Evolutionary conservation across 2,113 vertebrate genomes (phyloP).

Genomic region (Neopipo cinnamomea): DNA sequence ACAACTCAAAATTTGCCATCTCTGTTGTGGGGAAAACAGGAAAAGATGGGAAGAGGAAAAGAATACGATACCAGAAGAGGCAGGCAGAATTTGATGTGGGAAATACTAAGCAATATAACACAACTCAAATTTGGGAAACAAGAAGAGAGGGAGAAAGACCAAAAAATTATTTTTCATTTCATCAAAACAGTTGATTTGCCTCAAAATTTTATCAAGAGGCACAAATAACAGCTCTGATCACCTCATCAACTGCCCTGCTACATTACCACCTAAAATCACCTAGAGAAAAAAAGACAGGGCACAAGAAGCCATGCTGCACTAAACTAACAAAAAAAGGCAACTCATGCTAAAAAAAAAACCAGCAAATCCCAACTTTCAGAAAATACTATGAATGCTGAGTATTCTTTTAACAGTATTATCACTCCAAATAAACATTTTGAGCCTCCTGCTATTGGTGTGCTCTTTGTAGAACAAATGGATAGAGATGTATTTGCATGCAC

Average conservation of each 20-base stretch:
- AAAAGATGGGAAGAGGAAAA: neutral
- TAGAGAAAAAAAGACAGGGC: neutral
- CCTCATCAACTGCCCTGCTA: neutral
- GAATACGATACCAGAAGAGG: neutral
- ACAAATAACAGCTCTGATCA: neutral
- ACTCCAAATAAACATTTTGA: neutral
- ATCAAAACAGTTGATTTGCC: neutral
- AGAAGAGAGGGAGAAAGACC: neutral
- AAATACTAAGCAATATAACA: neutral
- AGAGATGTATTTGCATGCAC: neutral
- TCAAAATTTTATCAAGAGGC: neutral
- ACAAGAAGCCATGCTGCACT: neutral
- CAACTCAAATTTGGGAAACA: neutral
- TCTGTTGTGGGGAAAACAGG: neutral
- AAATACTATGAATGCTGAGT: neutral
- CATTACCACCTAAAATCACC: neutral
- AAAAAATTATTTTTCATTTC: neutral
- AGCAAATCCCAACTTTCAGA: neutral
- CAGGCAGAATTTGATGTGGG: neutral
- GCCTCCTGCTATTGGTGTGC: neutral
- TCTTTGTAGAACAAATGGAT: neutral
- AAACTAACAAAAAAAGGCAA: neutral
- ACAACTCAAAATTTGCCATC: neutral
- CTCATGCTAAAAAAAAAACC: neutral
- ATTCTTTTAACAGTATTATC: neutral